These are phyloP conservation scores for Brachyptera putata DNA, from an alignment of 2,888 invertebrate species.

Conservation along the genomic window DNA sequence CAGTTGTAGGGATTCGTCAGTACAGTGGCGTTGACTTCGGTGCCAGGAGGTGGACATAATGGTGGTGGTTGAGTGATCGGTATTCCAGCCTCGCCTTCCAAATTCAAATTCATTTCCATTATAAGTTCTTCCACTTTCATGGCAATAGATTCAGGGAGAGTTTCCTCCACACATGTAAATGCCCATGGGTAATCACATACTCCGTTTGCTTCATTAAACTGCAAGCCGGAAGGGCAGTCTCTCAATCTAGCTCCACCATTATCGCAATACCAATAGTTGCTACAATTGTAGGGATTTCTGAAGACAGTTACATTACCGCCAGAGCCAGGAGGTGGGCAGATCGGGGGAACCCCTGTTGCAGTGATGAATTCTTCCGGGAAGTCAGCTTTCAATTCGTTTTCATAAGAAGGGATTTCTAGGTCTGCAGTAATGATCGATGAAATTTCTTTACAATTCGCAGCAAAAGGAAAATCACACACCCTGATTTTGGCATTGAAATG, in stretches of 20 bases:
- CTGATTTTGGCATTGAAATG: neutral
- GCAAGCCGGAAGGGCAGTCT: neutral
- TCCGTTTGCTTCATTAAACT: neutral
- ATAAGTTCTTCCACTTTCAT: too few relatives aligned
- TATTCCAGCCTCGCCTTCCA: too few relatives aligned
- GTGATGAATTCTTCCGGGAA: too few relatives aligned
- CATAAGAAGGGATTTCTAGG: neutral
- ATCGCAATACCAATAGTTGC: neutral
- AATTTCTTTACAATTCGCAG: neutral
- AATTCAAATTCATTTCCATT: too few relatives aligned
- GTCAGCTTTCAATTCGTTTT: neutral
- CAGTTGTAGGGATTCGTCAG: conserved; percentile 21
- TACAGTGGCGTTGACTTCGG: neutral
- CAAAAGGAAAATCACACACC: neutral
- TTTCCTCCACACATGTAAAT: neutral
- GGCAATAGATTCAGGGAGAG: too few relatives aligned
- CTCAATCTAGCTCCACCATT: neutral
- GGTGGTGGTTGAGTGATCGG: neutral
- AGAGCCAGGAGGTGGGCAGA: neutral
- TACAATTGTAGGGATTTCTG: conserved; percentile 3
- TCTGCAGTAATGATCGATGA: neutral
- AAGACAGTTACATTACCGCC: neutral
- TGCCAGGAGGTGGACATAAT: neutral
- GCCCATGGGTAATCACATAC: neutral
- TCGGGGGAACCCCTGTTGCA: neutral